Evolutionary conservation across 2,888 invertebrate genomes (phyloP).

Genomic region (Strigamia maritima): DNA sequence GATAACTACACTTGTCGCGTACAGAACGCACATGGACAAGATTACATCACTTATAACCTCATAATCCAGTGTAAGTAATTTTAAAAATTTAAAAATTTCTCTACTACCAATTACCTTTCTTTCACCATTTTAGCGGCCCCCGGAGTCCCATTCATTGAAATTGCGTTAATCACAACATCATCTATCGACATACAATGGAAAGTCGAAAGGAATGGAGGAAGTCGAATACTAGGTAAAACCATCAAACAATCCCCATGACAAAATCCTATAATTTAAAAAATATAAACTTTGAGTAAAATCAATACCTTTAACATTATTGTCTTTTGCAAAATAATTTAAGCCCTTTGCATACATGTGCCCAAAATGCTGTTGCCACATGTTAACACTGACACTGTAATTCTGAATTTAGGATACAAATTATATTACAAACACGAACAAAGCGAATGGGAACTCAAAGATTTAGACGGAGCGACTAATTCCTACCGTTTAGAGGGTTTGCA

Average conservation of each 20-base stretch:
- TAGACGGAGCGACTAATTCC: slow-evolving; percentile 48
- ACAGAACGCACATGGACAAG: slow-evolving; percentile 87
- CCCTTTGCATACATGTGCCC: too few relatives aligned
- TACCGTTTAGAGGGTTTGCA: background rate
- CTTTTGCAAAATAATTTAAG: too few relatives aligned
- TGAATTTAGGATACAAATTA: background rate
- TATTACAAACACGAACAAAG: background rate
- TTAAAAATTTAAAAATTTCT: too few relatives aligned
- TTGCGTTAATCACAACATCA: slow-evolving; percentile 66
- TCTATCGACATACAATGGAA: slow-evolving; percentile 60
- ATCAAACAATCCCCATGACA: too few relatives aligned
- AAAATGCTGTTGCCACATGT: too few relatives aligned
- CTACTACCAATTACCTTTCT: too few relatives aligned
- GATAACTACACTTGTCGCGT: slow-evolving; percentile 92
- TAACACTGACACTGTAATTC: too few relatives aligned
- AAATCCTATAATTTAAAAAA: too few relatives aligned
- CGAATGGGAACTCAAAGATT: slow-evolving; percentile 59
- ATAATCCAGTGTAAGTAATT: slow-evolving; percentile 68
- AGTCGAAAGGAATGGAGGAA: slow-evolving; percentile 35
- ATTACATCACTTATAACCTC: slow-evolving; percentile 85
- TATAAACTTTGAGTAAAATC: too few relatives aligned
- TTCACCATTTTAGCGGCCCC: slow-evolving; percentile 53
- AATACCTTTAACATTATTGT: too few relatives aligned
- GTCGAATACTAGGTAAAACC: background rate
- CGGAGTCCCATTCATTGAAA: slow-evolving; percentile 64